phyloP scores from a whole-genome alignment of 2,888 invertebrate species.

The Sisyra terminalis region DNA sequence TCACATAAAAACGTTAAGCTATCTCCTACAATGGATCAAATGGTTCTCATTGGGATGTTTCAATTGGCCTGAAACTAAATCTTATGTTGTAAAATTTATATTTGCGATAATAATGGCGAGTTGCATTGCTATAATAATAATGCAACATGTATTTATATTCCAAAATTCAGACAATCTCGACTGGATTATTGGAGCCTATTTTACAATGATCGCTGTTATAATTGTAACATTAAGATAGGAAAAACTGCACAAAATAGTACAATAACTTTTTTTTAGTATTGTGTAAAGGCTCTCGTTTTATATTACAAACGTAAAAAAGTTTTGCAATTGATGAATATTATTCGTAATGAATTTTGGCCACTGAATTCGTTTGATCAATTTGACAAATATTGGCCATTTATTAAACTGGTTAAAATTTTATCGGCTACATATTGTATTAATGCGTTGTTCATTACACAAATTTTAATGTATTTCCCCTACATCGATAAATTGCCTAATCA shows the following conservation, averaged over 20 bases:
- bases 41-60: no score
- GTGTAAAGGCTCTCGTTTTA: background rate
- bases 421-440: constrained; percentile 3
- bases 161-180: background rate
- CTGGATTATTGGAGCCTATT: background rate
- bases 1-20: no score
- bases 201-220: background rate
- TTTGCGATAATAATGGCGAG: no score
- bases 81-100: no score
- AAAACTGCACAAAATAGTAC: no score
- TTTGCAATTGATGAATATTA: background rate
- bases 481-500: background rate
- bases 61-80: no score
- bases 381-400: constrained; percentile 1
- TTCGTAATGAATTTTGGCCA: no score
- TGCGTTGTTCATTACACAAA: constrained; percentile 1
- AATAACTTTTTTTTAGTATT: no score
- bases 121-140: no score
- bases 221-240: no score
- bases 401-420: constrained; percentile 6
- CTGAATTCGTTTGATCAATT: constrained; percentile 2
- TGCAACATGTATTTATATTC: no score
- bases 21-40: no score
- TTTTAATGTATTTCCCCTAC: constrained; percentile 7
- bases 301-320: background rate